A percentile compares a stretch with the other conserved stretches of the same genome.
These are phyloP conservation scores for Osedax frankpressi DNA, from an alignment of 2,888 invertebrate genomes.

Conservation along the genomic window DNA sequence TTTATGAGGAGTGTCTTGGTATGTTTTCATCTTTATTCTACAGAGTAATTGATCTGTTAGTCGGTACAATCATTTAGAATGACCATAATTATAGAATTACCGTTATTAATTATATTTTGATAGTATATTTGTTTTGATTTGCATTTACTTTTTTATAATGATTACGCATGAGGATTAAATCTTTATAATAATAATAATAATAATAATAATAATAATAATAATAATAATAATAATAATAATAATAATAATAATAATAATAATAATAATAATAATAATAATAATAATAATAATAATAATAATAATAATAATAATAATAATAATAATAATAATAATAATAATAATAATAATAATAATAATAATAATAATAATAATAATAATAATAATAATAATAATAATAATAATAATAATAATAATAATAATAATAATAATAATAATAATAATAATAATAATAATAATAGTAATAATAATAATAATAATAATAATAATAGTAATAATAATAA, in stretches of 20 bases:
- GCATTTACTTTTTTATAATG: no score
- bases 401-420: constrained; percentile 5
- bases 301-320: neutral
- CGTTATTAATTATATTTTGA: no score
- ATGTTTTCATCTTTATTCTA: no score
- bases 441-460: constrained; percentile 1
- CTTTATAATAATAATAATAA: constrained; percentile 2
- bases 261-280: constrained; percentile 10
- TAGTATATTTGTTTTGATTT: no score
- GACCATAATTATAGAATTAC: no score
- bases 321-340: neutral
- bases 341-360: neutral
- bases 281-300: neutral
- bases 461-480: constrained; percentile 1
- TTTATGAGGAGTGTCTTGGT: no score
- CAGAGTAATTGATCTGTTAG: no score
- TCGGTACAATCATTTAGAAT: no score
- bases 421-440: neutral
- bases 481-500: neutral
- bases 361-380: neutral
- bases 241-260: neutral
- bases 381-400: neutral
- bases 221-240: constrained; percentile 1
- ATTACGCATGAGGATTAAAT: no score
- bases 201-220: constrained; percentile 8